Base-by-base conservation (phyloP, 2,113 vertebrate genomes). In the Butorides virescens region DNA sequence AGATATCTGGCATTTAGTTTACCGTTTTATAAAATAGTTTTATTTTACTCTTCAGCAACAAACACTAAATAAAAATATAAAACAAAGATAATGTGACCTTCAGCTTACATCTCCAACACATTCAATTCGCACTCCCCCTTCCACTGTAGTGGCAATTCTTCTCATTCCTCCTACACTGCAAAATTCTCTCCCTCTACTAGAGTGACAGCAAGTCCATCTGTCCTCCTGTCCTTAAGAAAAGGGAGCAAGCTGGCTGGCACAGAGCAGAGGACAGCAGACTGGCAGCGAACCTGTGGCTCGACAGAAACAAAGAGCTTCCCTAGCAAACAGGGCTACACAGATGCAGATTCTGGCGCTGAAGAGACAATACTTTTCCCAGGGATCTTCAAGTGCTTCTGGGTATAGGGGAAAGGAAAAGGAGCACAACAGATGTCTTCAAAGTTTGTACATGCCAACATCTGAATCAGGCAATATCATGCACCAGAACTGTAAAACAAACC, bases 131-230 rank as follows among this genome's bases (percentile, higher is more conserved):
- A 0, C 46, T 67, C 47, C 13, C 42, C 26, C 36, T 87, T 80
- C 34, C 77, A 52, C 80, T 42, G 70, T 20, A 90, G 67, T 15
- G 42, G 56, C 49, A 95, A 95, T 93, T 93, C 86, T 62, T 90
- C 56, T 90, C 44, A 87, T 91, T 91, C 74, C 34, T 87, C 56
- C 58, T 76, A 68, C 8, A 72, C 12, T n/a, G 52, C 86, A 87
- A 92, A 88, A 85, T 82, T 94, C 87, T 95, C 80, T 67, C 56
- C 74, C n/a, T 6, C 36, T 83, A 76, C 22, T 52, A 85, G 90
- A 95, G 74, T 91, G 93, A 92, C 95, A 94, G 70, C 44, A 94
- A 61, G 62, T 68, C 94, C 94, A 91, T 91, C 91, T 95, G 93
- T 72, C 73, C 83, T 56, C 42, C 77, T 75, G 84, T 67, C 92